Evolutionary conservation across 2,113 vertebrate species (phyloP), one percentile per base, ranked within the genome.

Genomic region (Siphamia tubifer): DNA sequence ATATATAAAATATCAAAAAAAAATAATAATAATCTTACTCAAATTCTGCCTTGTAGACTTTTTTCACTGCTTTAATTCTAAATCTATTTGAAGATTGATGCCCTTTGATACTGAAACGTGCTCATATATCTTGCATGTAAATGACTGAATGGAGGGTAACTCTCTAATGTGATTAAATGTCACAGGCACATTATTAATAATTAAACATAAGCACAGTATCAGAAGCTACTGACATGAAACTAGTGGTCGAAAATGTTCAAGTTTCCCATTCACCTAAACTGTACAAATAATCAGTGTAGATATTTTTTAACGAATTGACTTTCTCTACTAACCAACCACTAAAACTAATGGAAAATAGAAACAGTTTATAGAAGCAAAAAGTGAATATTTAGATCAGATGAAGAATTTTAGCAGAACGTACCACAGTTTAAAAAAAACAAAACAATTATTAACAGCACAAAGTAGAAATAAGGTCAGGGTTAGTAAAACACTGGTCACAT

Each of bases 191-290:
- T 21, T 11, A 54, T 39, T 44, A 11, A 47, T 16, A 49, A 42
- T 13, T 20, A 38, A 57, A 27, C 42, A n/a, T 27, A 63, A 42
- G 31, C 54, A 56, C 30, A 16, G 3, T 11, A 36, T 47, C 47
- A 44, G 12, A 66, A 67, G 53, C 23, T 67, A 17, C 51, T 45
- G 4, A 54, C n/a, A 24, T 11, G 15, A 4, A 10, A 45, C n/a
- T 16, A 58, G 66, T 70, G 68, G 55, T 77, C 55, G 62, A 17
- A 52, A 48, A 53, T 20, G 4, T 20, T 10, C 16, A 61, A 20
- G 20, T 45, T 39, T 9, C 35, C 43, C 53, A 10, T 42, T 60
- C 15, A 25, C 43, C 44, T 60, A 1, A 60, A 54, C 17, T 35
- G 23, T 54, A 45, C 31, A 52, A 51, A 68, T 39, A n/a, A 73